Conservation (phyloP, 2,797 vertebrate species). For the Lithobates sylvaticus region DNA sequence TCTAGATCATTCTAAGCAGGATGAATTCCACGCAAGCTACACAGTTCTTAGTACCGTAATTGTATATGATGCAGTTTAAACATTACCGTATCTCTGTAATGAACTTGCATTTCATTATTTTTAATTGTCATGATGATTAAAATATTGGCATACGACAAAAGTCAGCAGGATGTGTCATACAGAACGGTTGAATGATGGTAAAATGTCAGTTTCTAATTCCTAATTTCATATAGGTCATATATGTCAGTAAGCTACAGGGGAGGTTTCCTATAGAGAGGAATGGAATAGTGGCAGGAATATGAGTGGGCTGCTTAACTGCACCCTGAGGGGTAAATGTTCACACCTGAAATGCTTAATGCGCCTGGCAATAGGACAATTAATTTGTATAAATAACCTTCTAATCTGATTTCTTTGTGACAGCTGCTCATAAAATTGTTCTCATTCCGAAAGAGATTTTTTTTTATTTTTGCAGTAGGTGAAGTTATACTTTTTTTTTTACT, state of each 20-base stretch:
- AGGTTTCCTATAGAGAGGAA: conserved; percentile 13
- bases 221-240: neutral
- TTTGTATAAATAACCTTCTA: conserved; percentile 36
- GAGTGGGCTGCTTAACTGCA: conserved; percentile 6
- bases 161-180: conserved; percentile 1
- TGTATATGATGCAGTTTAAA: neutral
- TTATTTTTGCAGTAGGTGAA: neutral
- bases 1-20: neutral
- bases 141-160: neutral
- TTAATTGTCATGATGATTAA: conserved; percentile 22
- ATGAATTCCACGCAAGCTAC: neutral
- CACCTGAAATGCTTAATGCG: conserved; percentile 26
- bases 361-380: conserved; percentile 29
- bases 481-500: neutral
- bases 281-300: neutral
- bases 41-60: neutral
- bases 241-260: conserved; percentile 18
- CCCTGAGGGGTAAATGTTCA: conserved; percentile 4
- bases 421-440: conserved; percentile 13
- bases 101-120: neutral
- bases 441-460: neutral
- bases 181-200: conserved; percentile 2
- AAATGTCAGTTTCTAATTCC: conserved; percentile 43
- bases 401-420: conserved; percentile 27
- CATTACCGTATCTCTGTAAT: neutral